phyloP scores from a whole-genome alignment of 2,797 vertebrate species.

The Chaetodon trifasciatus region DNA sequence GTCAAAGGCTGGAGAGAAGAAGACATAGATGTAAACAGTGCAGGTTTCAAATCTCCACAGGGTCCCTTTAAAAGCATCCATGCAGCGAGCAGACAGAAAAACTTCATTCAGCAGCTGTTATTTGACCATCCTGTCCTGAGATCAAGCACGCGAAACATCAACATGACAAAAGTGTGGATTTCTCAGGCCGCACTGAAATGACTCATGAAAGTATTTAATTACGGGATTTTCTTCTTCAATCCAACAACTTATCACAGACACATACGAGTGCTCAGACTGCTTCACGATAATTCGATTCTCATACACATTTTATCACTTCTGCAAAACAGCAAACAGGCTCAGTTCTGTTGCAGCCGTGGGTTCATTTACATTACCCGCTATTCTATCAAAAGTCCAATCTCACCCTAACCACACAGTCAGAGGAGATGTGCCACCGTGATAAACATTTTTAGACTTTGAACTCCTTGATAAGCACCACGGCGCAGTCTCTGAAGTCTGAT shows the following conservation, averaged over 20 bases:
- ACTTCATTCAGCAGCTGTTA: conserved; percentile 4
- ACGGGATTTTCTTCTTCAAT: conserved; percentile 10
- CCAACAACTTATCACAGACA: conserved; percentile 54
- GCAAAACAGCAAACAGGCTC: conserved; percentile 63
- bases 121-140: neutral
- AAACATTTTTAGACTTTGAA: conserved; percentile 58
- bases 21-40: neutral
- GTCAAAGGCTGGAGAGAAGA: neutral
- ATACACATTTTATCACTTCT: conserved; percentile 46
- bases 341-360: conserved; percentile 11
- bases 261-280: conserved; percentile 28
- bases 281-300: conserved; percentile 61
- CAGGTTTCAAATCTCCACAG: neutral
- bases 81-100: conserved; percentile 7
- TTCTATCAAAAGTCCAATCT: conserved; percentile 63
- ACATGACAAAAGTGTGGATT: neutral
- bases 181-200: neutral
- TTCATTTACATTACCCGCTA: conserved; percentile 52
- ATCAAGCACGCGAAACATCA: conserved; percentile 2
- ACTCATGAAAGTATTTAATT: neutral
- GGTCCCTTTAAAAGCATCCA: neutral
- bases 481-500: conserved; percentile 47
- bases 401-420: conserved; percentile 50
- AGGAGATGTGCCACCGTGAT: conserved; percentile 46
- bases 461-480: conserved; percentile 50